phyloP scores from a whole-genome alignment of 92 coral and sea anemone genomes.

The Meandrina meandrites region DNA sequence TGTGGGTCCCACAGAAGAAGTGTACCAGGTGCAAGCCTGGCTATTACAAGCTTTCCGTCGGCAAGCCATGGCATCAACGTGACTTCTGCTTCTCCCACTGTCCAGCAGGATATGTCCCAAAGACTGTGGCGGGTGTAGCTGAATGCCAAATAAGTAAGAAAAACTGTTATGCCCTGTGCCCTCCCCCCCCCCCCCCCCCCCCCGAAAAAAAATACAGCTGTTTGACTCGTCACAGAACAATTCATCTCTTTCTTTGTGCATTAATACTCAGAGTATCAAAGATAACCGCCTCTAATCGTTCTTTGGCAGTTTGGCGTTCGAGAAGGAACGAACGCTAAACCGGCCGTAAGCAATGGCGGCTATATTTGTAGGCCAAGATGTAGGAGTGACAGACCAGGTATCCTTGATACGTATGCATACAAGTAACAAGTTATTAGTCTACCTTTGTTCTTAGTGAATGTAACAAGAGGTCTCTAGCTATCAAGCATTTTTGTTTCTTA shows the following conservation, averaged over 20 bases:
- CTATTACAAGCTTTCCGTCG: neutral
- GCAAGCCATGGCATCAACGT: neutral
- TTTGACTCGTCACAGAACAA: too few species aligned
- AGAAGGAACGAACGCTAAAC: neutral
- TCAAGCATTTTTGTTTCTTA: too few species aligned
- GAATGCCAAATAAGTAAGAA: slow-evolving; percentile 6
- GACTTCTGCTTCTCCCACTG: slow-evolving; percentile 33
- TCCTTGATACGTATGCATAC: too few species aligned
- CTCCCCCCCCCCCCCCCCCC: too few species aligned
- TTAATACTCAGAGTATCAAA: too few species aligned
- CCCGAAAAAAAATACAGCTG: too few species aligned
- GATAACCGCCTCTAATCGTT: neutral
- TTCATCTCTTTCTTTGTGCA: too few species aligned
- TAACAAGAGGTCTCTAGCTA: too few species aligned
- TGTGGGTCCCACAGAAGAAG: neutral
- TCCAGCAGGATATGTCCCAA: slow-evolving; percentile 15
- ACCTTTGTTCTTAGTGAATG: too few species aligned
- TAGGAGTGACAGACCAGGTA: too few species aligned
- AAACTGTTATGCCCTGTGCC: neutral
- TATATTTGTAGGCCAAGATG: neutral
- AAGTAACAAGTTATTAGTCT: too few species aligned
- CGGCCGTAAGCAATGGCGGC: neutral
- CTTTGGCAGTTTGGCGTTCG: neutral
- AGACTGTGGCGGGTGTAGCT: neutral
- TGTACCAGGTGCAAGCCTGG: neutral